Base-by-base conservation (phyloP, 1,140 invertebrate genomes). In the Bombus breviceps region DNA sequence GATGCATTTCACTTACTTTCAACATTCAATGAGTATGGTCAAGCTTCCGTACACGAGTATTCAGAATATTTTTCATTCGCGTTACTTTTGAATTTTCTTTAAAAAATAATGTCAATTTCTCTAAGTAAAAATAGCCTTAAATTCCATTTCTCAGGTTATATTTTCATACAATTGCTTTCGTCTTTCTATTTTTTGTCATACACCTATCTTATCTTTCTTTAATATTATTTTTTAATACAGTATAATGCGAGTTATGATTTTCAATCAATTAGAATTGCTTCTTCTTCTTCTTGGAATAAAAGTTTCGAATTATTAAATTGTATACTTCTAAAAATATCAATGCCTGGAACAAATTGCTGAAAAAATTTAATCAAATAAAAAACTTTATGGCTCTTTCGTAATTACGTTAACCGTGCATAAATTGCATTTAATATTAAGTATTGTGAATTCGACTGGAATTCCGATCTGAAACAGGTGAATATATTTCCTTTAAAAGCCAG, bases 1-100 rank as follows among this genome's bases (percentile, higher is more conserved):
- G 62, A 57, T n/a, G 25, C 34, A 57, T 77, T 77, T 83, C 81
- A 83, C 81, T 83, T 83, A 57, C 15, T 47, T 32, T 77, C 43
- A 53, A 18, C 34, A 28, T 28, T 41, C 41, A 83, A 22, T 39
- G 59, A 15, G 5, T 15, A 34, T 15, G 12, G 2, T 41, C 37
- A 34, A 75, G 32, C 28, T 34, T 75, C 34, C 73, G n/a, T 75
- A n/a, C 32, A 18, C 2, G 28, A 28, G 5, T 3, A 1, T 8
- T 72, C 28, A 3, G 6, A n/a, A 41, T 72, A 25, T n/a, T 72
- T 9, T 37, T 68, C 18, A 22, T 32, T 25, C 47, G 47, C 22
- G 6, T 53, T 53, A 22, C 6, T 6, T 53, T 53, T 1, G 2
- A 22, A 53, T 53, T 53, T 53, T 53, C 18, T 53, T 53, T 22